Base-by-base conservation (phyloP, 2,797 vertebrate species). In the Intellagama lesueurii region DNA sequence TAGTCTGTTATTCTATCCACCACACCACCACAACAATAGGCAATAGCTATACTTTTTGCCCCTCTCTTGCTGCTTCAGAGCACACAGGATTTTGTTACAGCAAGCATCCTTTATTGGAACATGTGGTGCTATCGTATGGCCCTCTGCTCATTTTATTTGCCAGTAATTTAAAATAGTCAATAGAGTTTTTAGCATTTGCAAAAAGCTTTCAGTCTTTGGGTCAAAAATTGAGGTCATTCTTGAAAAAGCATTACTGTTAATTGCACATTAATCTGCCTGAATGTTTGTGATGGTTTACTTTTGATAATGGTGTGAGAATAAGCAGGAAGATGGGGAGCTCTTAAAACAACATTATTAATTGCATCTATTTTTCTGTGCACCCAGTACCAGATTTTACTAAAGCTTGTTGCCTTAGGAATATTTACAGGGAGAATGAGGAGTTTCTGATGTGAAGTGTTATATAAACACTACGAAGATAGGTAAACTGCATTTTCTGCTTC, bases 311-410 rank as follows among this genome's bases (percentile, higher is more conserved):
- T 64, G 30, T 28, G 81, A 93, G 93, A 94, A 88, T 85, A 90
- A 90, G 84, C 19, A 90, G 28, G 49, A 64, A 30, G 32, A 35
- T n/a, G 84, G 35, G 2, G 70, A 56, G 77, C 32, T 87, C 52
- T 90, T 89, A 86, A 89, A 91, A 88, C 90, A 92, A 87, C 64
- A 85, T 94, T 90, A 77, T 81, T 92, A 69, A 92, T 79, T 91
- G 40, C 11, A 87, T 52, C 87, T 89, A 90, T 66, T 0, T 56
- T 83, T 44, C 60, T 17, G 2, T 69, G 32, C 56, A 81, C 52
- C 44, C 49, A 80, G 17, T 8, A 28, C 16, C 24, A 77, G 83
- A 84, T 14, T 3, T 19, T 64, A 17, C 16, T 3, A 2, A 44
- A 40, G 70, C 9, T 73, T 28, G 4, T 73, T 73, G 70, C 32